Base-by-base conservation (phyloP, 1,140 invertebrate species). In the Galleria mellonella region DNA sequence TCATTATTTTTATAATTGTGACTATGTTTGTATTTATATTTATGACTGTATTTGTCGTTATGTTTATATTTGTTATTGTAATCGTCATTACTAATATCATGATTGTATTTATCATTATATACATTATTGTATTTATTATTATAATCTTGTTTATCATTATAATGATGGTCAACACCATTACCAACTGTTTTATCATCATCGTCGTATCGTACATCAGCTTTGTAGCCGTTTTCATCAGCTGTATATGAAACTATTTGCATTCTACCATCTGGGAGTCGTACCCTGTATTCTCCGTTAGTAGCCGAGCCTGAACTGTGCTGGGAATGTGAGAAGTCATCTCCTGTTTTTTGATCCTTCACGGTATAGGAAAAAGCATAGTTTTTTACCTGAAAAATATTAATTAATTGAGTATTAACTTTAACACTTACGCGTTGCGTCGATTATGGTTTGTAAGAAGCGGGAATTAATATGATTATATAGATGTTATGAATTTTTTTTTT, bases 261-360 rank as follows among this genome's bases (percentile, higher is more conserved):
- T 29, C 93, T 86, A 9, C 93, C 92, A 66, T 94, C 92, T 0
- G 93, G 92, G 46, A 94, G 85, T 51, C 90, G 88, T 15, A 94
- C 92, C 46, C 90, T 83, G 79, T 94, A 94, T 63, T 93, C 91
- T 12, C 93, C 93, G 42, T 86, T 86, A 3, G 86, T 87, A 0
- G 82, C 86, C 11, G 79, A 75, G 2, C 87, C 87, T 27, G 75
- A 81, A 45, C 87, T 85, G 1, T 83, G 74, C 61, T 89, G 88
- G 2, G 78, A 79, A 47, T 89, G 89, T 0, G 88, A 89, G 65
- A 89, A 89, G 44, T 89, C 87, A 55, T 89, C 88, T 0, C 88
- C 88, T 0, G 86, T 88, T 39, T 86, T 70, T 0, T 78, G 69
- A 53, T 89, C 88, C 58, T 78, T 86, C 9, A 89, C 88, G 0